These are phyloP conservation scores for Diarsia rubi DNA, from an alignment of 2,888 invertebrate species.

Conservation along the genomic window DNA sequence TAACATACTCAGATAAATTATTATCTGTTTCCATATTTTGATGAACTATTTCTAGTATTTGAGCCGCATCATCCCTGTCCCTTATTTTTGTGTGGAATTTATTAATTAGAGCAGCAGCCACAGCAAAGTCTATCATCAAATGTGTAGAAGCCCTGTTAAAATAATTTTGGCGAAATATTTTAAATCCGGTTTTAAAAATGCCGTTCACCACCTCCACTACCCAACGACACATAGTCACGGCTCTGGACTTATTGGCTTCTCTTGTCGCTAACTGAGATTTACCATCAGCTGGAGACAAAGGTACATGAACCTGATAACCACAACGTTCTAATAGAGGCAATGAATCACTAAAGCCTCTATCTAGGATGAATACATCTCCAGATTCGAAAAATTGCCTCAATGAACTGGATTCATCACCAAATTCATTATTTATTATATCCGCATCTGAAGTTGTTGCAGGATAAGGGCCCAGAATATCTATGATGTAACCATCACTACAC, in stretches of 20 bases:
- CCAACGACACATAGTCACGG: too few relatives aligned
- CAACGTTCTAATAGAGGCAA: too few relatives aligned
- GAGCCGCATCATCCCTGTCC: too few relatives aligned
- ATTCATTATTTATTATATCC: slow-evolving; percentile 26
- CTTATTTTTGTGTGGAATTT: too few relatives aligned
- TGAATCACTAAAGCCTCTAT: too few relatives aligned
- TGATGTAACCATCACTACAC: slow-evolving; percentile 16
- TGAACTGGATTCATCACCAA: slow-evolving; percentile 13
- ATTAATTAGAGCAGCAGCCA: slow-evolving; percentile 4
- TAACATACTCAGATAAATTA: too few relatives aligned
- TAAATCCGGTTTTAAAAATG: background rate
- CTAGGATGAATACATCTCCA: too few relatives aligned
- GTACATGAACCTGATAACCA: too few relatives aligned
- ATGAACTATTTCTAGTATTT: too few relatives aligned
- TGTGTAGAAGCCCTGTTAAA: slow-evolving; percentile 7
- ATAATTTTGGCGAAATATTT: slow-evolving; percentile 8
- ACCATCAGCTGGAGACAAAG: background rate
- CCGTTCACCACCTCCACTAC: too few relatives aligned
- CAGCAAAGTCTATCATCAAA: background rate
- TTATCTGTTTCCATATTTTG: too few relatives aligned
- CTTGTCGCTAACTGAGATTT: background rate
- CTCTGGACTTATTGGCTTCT: background rate
- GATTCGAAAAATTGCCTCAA: background rate
- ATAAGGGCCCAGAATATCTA: slow-evolving; percentile 17
- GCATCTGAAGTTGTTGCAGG: slow-evolving; percentile 14